These are phyloP conservation scores for Planococcus citri DNA, from an alignment of 1,140 invertebrate genomes.

Conservation along the genomic window DNA sequence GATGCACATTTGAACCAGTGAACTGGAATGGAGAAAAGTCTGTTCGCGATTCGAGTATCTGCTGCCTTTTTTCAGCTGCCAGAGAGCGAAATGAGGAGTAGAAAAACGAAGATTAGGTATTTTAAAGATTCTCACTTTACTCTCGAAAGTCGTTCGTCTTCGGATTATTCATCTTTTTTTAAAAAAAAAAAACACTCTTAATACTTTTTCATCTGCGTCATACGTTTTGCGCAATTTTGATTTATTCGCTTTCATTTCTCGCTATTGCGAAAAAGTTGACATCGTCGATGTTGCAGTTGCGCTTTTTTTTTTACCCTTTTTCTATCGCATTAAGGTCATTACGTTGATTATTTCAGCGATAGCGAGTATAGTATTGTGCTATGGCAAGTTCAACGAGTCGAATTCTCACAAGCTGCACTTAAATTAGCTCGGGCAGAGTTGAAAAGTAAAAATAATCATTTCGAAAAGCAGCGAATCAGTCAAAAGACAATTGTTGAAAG, in stretches of 20 bases:
- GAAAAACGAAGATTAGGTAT: background rate
- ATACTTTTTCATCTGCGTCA: background rate
- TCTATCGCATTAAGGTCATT: background rate
- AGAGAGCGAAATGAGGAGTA: too few species aligned
- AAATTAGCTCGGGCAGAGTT: background rate
- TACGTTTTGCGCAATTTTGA: background rate
- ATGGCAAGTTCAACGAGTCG: background rate
- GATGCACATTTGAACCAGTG: too few species aligned
- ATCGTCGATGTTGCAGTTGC: too few species aligned
- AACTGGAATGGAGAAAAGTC: too few species aligned
- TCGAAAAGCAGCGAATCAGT: background rate
- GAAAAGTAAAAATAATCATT: background rate
- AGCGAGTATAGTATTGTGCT: background rate
- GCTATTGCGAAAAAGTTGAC: background rate
- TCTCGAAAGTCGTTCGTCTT: background rate
- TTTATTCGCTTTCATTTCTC: conserved; percentile 1
- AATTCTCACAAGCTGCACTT: background rate
- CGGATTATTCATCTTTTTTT: background rate
- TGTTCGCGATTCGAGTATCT: too few species aligned
- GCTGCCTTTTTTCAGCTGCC: too few species aligned
- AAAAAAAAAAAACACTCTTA: background rate
- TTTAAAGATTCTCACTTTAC: background rate
- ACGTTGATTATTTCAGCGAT: background rate
- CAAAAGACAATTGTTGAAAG: background rate
- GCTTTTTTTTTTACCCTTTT: background rate